Conservation (phyloP, 2,113 vertebrate genomes). For the Marcusenius ussheri region DNA sequence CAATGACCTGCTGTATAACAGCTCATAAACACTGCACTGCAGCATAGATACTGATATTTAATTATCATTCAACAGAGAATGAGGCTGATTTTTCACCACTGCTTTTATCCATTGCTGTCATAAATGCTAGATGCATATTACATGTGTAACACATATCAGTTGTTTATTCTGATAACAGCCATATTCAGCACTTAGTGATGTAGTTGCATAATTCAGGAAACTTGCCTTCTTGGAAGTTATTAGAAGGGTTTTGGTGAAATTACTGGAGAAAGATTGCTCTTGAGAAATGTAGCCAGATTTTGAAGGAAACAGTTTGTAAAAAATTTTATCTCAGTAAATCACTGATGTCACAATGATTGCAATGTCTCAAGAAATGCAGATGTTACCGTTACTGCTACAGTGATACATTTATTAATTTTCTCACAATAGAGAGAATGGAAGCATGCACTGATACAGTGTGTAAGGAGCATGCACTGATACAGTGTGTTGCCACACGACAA, state of each 20-base stretch:
- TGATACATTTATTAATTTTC: neutral
- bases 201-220: neutral
- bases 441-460: no score
- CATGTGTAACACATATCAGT: neutral
- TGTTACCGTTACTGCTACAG: neutral
- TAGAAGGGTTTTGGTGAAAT: neutral
- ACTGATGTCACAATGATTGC: neutral
- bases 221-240: neutral
- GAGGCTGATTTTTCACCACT: neutral
- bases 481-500: no score
- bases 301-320: neutral
- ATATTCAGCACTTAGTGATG: neutral
- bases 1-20: neutral
- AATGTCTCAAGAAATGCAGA: neutral
- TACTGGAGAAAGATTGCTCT: neutral
- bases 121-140: neutral
- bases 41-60: neutral
- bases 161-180: neutral
- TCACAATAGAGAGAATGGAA: neutral
- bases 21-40: neutral
- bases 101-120: neutral
- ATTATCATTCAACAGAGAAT: neutral
- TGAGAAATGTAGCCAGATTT: neutral
- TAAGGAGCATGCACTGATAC: no score
- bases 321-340: neutral